Percentiles rank a stretch among this genome's conserved stretches.
These are phyloP conservation scores for Callocephalon fimbriatum DNA, from an alignment of 2,113 vertebrate genomes.

Conservation along the genomic window DNA sequence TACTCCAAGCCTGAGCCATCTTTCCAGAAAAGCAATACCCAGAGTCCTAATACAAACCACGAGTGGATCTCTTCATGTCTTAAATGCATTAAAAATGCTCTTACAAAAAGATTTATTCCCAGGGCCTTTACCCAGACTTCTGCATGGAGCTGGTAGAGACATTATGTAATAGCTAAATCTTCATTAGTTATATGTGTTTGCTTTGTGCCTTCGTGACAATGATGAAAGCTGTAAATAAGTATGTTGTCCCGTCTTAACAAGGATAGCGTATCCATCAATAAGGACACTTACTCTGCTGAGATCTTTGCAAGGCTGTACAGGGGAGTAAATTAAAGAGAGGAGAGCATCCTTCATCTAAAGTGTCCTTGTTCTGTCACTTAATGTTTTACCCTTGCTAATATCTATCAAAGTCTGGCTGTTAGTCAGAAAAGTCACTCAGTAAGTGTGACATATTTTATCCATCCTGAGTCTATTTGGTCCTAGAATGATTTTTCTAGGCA, in stretches of 20 bases:
- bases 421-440: conserved; percentile 46
- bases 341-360: conserved; percentile 53
- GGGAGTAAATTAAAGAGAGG: conserved; percentile 63
- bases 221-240: conserved; percentile 65
- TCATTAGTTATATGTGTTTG: conserved; percentile 62
- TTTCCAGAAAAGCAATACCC: not conserved
- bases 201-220: conserved; percentile 51
- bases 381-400: conserved; percentile 67
- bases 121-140: not conserved
- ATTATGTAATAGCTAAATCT: conserved; percentile 53
- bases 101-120: not conserved
- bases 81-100: not conserved
- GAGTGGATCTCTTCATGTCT: not conserved
- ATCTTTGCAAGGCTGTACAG: conserved; percentile 53
- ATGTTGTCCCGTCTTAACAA: conserved; percentile 53
- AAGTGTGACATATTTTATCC: conserved; percentile 48
- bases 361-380: conserved; percentile 68
- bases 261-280: conserved; percentile 61
- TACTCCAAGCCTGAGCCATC: not conserved
- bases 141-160: not conserved
- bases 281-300: conserved; percentile 55
- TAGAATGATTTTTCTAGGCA: not conserved
- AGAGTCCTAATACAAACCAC: not conserved
- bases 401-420: conserved; percentile 61
- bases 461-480: not conserved